Evolutionary conservation across 2,888 invertebrate species (phyloP), one percentile per base, ranked within the genome.

Genomic region (Uloborus plumipes): DNA sequence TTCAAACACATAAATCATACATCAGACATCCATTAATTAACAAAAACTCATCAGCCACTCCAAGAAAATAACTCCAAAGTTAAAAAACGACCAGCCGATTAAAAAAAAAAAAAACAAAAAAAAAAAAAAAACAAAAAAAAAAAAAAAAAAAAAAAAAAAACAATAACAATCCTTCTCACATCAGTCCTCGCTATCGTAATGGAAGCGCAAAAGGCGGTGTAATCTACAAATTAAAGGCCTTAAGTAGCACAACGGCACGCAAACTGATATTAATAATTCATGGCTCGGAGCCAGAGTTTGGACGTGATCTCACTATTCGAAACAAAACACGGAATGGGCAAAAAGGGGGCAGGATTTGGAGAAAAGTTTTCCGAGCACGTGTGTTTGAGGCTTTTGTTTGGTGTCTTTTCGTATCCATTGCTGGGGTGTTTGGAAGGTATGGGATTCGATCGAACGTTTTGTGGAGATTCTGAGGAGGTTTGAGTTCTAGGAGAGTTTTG

Each of bases 201-300:
- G 39, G 39, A 62, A 50, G 71, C 61, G 59, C 64, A 55, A 77
- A 77, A 76, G 70, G 53, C 26, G 50, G 61, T 59, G 59, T 80
- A 67, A 73, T 80, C 73, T 73, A 55, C 73, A 73, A 80, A 80
- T 80, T 80, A 80, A 80, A 80, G 73, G 73, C 66, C 49, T 18
- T 22, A 59, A 71, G 59, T 39, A 73, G 26, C 26, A 59, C 47
- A 59, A 72, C 20, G n/a, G 31, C 79, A 80, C 73, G 79, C 79
- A 79, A 73, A 62, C 49, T n/a, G 55, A 71, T 26, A 80, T 80
- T 73, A 80, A 80, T 80, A 73, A 80, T 80, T 80, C 79, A 80
- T 80, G 31, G 53, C 73, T 67, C 67, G 64, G 20, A 64, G 49
- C 61, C 53, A 65, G 62, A 69, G 69, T 67, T n/a, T 47, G 51